These are phyloP conservation scores for Distichodus sexfasciatus DNA, from an alignment of 2,797 vertebrate genomes.

Conservation along the genomic window DNA sequence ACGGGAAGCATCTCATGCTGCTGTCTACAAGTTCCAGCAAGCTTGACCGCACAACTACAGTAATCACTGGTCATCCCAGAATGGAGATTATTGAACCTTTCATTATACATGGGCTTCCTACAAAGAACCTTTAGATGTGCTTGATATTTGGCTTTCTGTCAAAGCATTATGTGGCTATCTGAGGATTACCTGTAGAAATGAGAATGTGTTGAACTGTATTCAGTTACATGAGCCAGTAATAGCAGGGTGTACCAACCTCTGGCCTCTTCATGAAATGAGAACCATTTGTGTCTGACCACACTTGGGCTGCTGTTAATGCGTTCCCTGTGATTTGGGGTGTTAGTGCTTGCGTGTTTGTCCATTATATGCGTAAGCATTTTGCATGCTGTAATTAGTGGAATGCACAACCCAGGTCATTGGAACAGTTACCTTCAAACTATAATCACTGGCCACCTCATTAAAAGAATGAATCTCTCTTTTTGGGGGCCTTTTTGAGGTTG, in stretches of 20 bases:
- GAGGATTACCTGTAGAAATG: neutral
- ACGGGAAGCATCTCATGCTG: neutral
- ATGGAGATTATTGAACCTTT: constrained; percentile 25
- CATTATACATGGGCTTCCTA: neutral
- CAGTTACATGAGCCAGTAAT: constrained; percentile 29
- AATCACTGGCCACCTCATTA: too few relatives aligned
- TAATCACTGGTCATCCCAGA: neutral
- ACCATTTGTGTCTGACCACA: constrained; percentile 28
- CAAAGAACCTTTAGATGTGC: constrained; percentile 17
- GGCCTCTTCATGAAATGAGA: constrained; percentile 31
- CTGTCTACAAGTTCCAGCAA: neutral
- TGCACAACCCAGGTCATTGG: too few relatives aligned
- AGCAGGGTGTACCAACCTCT: constrained; percentile 13
- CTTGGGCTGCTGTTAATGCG: constrained; percentile 40
- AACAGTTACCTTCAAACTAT: too few relatives aligned
- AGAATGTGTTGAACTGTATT: constrained; percentile 10
- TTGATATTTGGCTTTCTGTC: neutral
- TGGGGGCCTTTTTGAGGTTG: too few relatives aligned
- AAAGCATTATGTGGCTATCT: neutral
- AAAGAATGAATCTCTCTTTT: too few relatives aligned
- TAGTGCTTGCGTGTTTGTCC: constrained; percentile 25
- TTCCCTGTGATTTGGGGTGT: constrained; percentile 48
- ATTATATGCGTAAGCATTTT: neutral
- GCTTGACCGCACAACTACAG: neutral
- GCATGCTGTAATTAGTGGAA: neutral